Evolutionary conservation across 2,113 vertebrate species (phyloP).

Genomic region (Vombatus ursinus): DNA sequence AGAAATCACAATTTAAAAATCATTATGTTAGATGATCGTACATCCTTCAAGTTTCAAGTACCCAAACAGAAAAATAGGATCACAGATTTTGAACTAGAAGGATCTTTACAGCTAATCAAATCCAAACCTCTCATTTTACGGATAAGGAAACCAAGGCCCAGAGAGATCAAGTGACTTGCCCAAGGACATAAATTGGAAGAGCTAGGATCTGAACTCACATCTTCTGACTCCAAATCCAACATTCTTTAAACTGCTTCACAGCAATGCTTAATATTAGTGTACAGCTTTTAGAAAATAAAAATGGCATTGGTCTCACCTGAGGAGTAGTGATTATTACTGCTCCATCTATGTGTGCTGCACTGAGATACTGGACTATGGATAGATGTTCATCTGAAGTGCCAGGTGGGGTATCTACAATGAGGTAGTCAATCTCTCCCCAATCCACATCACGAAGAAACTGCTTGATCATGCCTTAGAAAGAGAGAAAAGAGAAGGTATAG

Average conservation of each 20-base stretch:
- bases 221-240: neutral
- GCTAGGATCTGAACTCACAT: neutral
- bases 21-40: neutral
- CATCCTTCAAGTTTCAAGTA: neutral
- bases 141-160: neutral
- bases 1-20: neutral
- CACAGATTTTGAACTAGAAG: neutral
- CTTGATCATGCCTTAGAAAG: conserved; percentile 93
- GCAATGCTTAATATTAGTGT: neutral
- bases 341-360: conserved; percentile 87
- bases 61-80: neutral
- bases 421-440: conserved; percentile 96
- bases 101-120: neutral
- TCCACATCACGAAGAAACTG: conserved; percentile 98
- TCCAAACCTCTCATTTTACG: neutral
- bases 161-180: neutral
- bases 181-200: neutral
- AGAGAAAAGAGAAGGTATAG: neutral
- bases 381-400: conserved; percentile 97
- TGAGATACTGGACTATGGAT: conserved; percentile 94
- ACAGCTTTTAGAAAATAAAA: neutral
- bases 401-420: conserved; percentile 95
- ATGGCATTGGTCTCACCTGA: conserved; percentile 85
- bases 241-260: neutral
- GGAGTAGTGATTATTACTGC: conserved; percentile 95